Base-by-base conservation (phyloP, 2,888 invertebrate species). In the Ernsta delagoae region DNA sequence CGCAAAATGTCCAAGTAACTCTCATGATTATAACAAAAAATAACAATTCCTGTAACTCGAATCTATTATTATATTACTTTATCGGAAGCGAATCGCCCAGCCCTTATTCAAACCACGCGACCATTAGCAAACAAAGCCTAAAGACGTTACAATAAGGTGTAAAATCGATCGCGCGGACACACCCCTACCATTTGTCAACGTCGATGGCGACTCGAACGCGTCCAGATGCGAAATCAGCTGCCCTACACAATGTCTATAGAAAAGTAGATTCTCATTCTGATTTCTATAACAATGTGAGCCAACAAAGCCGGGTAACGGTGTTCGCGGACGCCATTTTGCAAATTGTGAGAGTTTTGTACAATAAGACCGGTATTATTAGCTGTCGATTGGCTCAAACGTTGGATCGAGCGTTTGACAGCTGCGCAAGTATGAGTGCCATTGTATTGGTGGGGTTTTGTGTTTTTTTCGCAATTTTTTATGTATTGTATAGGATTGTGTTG, bases 191-290 rank as follows among this genome's bases (percentile, higher is more conserved):
- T 53, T 53, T 53, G 53, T 53, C 53, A 53, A 31, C 9, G 24
- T 53, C 53, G 53, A 53, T 53, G 9, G 24, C 24, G 24, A 53
- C 53, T 53, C 53, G 53, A 53, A 24, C 9, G 24, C 16, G 53
- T 53, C 53, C 53, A 53, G 53, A 53, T 53, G 53, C 53, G 24
- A 53, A 53, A 53, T 53, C 53, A 53, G 53, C 53, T 53, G 53
- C 53, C 53, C 24, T 31, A 31, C 24, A 53, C 53, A 31, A 53
- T 11, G 24, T 50, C 50, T 50, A 11, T 54, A 31, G 11, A 54
- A 54, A 54, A 31, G 54, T 54, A 31, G 54, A 31, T 31, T 11
- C 24, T 54, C 54, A 54, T 54, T 54, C 54, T 31, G 54, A 54
- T 54, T 54, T 53, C 53, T 54, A 54, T 54, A 54, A 54, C 54